Evolutionary conservation across 1,140 invertebrate genomes (phyloP).

Genomic region (Drosophila sucinea): DNA sequence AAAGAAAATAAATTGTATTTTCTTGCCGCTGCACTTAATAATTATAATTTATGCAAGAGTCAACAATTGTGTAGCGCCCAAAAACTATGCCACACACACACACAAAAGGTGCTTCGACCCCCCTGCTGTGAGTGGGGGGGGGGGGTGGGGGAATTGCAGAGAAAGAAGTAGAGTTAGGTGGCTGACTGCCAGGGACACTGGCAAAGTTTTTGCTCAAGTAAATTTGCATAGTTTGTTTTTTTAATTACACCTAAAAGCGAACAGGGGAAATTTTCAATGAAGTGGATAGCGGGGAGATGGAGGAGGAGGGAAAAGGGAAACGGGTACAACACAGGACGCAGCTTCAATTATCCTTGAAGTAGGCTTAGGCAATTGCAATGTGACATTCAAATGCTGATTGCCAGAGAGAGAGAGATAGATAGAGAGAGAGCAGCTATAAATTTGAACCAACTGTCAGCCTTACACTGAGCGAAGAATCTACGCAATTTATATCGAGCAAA

Average conservation of each 20-base stretch:
- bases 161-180: conserved; percentile 5
- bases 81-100: conserved; percentile 23
- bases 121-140: background rate
- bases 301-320: background rate
- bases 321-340: conserved; percentile 5
- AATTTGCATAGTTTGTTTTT: conserved; percentile 29
- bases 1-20: conserved; percentile 17
- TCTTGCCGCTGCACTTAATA: conserved; percentile 37
- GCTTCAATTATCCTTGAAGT: conserved; percentile 16
- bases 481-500: background rate
- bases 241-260: conserved; percentile 18
- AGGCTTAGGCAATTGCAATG: conserved; percentile 15
- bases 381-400: conserved; percentile 8
- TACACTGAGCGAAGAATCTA: background rate
- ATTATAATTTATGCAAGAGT: conserved; percentile 53
- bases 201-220: conserved; percentile 28
- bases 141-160: background rate
- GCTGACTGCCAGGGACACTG: conserved; percentile 9
- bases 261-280: background rate
- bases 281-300: no score
- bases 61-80: conserved; percentile 39
- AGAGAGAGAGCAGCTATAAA: background rate
- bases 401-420: background rate
- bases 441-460: background rate
- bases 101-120: conserved; percentile 9